Conservation (phyloP, 2,888 invertebrate genomes). For the Caenorhabditis panamensis region DNA sequence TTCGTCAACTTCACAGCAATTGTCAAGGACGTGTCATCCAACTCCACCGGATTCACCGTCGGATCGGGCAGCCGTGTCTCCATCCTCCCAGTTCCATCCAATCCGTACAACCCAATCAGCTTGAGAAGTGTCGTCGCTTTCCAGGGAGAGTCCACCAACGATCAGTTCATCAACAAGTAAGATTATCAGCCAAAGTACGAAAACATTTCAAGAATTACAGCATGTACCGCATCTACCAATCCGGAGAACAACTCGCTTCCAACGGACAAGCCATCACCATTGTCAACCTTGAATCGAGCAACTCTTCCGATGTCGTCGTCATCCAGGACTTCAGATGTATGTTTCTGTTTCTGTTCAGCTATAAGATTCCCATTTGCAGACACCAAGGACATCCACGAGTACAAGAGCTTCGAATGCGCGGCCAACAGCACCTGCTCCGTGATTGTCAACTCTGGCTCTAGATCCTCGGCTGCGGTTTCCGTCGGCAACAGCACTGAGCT, state of each 20-base stretch:
- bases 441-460: conserved; percentile 1
- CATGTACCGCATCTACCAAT: conserved; percentile 18
- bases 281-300: conserved; percentile 28
- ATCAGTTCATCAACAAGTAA: conserved; percentile 10
- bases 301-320: conserved; percentile 14
- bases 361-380: background rate
- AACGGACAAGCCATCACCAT: background rate
- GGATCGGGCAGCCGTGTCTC: conserved; percentile 16
- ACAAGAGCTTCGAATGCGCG: conserved; percentile 5
- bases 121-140: conserved; percentile 21
- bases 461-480: conserved; percentile 8
- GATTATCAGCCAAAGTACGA: background rate
- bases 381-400: conserved; percentile 22
- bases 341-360: background rate
- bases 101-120: background rate
- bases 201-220: no score
- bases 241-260: conserved; percentile 14
- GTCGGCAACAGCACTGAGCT: background rate
- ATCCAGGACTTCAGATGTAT: conserved; percentile 22
- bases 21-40: background rate
- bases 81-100: conserved; percentile 18
- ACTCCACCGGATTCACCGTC: conserved; percentile 12
- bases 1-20: conserved; percentile 10
- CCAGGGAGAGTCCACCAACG: conserved; percentile 12
- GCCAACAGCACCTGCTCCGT: conserved; percentile 13